Conservation (phyloP, 2,888 invertebrate species). For the Metallyticus violacea region DNA sequence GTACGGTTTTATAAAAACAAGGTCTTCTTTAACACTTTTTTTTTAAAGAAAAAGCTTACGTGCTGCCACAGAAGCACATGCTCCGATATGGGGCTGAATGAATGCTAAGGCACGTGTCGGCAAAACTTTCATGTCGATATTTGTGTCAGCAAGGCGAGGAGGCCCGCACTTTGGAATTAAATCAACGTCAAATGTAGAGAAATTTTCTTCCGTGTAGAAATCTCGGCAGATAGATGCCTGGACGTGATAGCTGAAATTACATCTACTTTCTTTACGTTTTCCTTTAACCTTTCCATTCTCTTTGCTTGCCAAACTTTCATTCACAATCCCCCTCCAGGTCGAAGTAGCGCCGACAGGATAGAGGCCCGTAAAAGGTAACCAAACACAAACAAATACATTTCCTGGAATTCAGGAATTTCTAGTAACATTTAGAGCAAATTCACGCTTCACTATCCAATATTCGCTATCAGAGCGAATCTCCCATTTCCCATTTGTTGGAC, state of each 20-base stretch:
- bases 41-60: no score
- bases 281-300: slow-evolving; percentile 7
- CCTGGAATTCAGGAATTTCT: no score
- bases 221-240: neutral
- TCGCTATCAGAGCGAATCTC: no score
- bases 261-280: neutral
- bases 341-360: neutral
- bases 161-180: neutral
- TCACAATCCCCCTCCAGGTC: neutral
- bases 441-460: no score
- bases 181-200: neutral
- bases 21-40: no score
- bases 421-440: no score
- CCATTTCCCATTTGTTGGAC: no score
- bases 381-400: neutral
- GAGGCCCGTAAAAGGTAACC: neutral
- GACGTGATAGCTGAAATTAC: neutral
- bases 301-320: slow-evolving; percentile 14
- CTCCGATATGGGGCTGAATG: no score
- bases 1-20: no score
- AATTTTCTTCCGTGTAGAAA: neutral
- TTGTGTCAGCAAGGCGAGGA: no score
- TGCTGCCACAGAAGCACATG: no score
- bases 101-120: neutral
- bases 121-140: neutral